Evolutionary conservation across 2,888 invertebrate species (phyloP), one percentile per base, ranked within the genome.

Genomic region (Andrena fulva): DNA sequence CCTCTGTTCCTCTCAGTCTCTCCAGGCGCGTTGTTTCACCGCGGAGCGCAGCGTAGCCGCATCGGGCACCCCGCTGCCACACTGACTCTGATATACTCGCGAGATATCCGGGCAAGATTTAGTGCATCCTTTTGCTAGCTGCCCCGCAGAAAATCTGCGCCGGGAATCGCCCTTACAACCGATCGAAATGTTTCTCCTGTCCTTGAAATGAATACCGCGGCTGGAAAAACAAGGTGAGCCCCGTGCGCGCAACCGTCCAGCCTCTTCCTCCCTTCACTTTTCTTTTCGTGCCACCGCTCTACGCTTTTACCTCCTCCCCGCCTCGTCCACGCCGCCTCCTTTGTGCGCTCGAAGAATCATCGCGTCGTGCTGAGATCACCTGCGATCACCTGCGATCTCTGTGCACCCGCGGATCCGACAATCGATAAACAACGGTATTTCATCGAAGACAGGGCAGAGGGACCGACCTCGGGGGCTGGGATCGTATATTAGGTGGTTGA

Each of bases 11-110:
- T 70, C 59, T 63, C 72, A 20, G 50, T 80, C 70, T 63, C 69
- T 68, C 68, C 56, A 33, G 52, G 31, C 63, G 68, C 60, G 70
- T 48, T 77, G 82, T 81, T 80, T 63, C 60, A 60, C 48, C 63
- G 75, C 66, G 59, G 62, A 79, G 74, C 42, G 63, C 63, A 72
- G 78, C 72, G 83, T 70, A 88, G 85, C 85, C 82, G 90, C 88
- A 83, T 85, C 88, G 88, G 92, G 91, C 93, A 93, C 92, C 93
- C 93, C 92, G 93, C 93, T 93, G 93, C 92, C 92, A 92, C 90
- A 92, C 92, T 92, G 92, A 92, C 92, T 92, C 92, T 91, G 93
- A 93, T 93, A 92, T 93, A 92, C 92, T 90, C 91, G 89, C 89
- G 89, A 93, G 93, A 93, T 93, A 93, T 91, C 92, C 90, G 89